Evolutionary conservation across 2,888 invertebrate species (phyloP).

Genomic region (Aspidiotus rigidus): DNA sequence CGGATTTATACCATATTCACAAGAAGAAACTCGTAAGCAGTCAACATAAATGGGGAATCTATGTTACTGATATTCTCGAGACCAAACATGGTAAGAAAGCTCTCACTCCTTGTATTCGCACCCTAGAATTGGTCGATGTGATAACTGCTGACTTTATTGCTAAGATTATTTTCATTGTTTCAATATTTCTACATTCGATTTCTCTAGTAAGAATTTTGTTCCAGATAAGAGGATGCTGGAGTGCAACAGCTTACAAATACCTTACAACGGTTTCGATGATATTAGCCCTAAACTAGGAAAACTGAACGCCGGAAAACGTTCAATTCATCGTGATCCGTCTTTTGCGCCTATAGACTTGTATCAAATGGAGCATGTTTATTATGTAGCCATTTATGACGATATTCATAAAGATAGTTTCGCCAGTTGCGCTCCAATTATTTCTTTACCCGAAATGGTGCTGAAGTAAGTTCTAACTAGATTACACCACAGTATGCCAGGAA

Average conservation of each 20-base stretch:
- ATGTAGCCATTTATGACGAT: slow-evolving; percentile 71
- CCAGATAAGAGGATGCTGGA: slow-evolving; percentile 59
- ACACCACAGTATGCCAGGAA: not conserved
- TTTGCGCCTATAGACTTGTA: slow-evolving; percentile 63
- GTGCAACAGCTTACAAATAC: slow-evolving; percentile 73
- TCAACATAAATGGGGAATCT: slow-evolving; percentile 79
- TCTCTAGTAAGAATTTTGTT: slow-evolving; percentile 33
- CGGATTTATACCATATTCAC: slow-evolving; percentile 64
- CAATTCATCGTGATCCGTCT: slow-evolving; percentile 60
- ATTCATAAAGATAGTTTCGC: slow-evolving; percentile 65
- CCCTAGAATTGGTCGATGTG: not conserved
- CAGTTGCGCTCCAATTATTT: slow-evolving; percentile 71
- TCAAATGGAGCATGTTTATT: slow-evolving; percentile 65
- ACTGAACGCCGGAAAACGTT: slow-evolving; percentile 54
- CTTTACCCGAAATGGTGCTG: slow-evolving; percentile 54
- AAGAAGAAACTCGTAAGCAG: slow-evolving; percentile 47
- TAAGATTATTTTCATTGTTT: not conserved
- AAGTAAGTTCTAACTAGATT: slow-evolving; percentile 54
- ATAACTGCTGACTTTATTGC: not conserved
- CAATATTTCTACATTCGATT: slow-evolving; percentile 1
- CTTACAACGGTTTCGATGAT: slow-evolving; percentile 75
- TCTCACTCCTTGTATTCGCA: too few relatives aligned
- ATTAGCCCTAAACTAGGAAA: slow-evolving; percentile 66
- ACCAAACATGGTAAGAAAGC: slow-evolving; percentile 48
- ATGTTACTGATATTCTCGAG: slow-evolving; percentile 79